These are phyloP conservation scores for Eristalis tenax DNA, from an alignment of 2,888 invertebrate species.

Conservation along the genomic window DNA sequence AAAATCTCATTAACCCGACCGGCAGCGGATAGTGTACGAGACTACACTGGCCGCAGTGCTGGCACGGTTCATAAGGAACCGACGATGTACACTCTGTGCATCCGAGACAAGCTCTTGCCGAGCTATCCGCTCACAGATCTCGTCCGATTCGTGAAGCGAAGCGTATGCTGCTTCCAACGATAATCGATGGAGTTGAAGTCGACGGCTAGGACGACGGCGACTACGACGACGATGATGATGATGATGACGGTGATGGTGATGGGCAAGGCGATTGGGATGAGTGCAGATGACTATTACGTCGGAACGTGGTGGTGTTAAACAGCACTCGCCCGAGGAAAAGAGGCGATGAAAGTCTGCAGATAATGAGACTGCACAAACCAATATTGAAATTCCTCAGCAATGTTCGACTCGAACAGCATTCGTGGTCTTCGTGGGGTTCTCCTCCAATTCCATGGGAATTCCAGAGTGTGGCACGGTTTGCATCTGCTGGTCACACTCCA, in stretches of 20 bases:
- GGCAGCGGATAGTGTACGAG: neutral
- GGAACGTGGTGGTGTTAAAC: slow-evolving; percentile 35
- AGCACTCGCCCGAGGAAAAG: slow-evolving; percentile 25
- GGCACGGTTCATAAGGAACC: neutral
- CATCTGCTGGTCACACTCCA: slow-evolving; percentile 5
- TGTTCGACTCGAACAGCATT: slow-evolving; percentile 23
- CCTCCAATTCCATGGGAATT: slow-evolving; percentile 30
- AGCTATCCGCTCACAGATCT: slow-evolving; percentile 45
- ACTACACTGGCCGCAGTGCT: neutral
- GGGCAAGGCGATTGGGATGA: neutral
- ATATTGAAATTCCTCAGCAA: slow-evolving; percentile 54
- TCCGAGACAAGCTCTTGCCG: slow-evolving; percentile 37
- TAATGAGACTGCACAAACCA: slow-evolving; percentile 45
- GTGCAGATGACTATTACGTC: neutral
- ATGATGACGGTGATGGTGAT: neutral
- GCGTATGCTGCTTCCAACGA: slow-evolving; percentile 48
- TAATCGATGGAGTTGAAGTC: slow-evolving; percentile 47
- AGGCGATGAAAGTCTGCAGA: slow-evolving; percentile 47
- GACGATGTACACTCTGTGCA: neutral
- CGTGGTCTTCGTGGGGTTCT: slow-evolving; percentile 3
- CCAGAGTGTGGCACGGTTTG: slow-evolving; percentile 16
- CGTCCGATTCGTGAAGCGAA: slow-evolving; percentile 29
- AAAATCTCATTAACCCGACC: slow-evolving; percentile 57
- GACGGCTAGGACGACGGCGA: slow-evolving; percentile 34
- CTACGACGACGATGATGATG: neutral